Conservation (phyloP, 2,888 invertebrate genomes). For the Cheilosia variabilis region DNA sequence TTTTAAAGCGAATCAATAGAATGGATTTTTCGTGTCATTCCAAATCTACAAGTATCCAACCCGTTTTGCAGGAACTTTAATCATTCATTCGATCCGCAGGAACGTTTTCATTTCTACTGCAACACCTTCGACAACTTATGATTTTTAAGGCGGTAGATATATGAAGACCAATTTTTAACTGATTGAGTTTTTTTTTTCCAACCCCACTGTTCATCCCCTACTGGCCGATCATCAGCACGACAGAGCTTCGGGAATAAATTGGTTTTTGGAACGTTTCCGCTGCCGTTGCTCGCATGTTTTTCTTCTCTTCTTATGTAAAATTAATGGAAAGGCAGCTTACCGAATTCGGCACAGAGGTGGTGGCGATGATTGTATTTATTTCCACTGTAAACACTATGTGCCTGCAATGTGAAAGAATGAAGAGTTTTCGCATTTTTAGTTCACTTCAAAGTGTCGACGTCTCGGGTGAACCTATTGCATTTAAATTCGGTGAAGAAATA, state of each 20-base stretch:
- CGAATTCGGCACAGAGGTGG: slow-evolving; percentile 33
- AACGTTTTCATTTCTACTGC: too few relatives aligned
- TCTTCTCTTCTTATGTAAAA: slow-evolving; percentile 12
- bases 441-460: slow-evolving; percentile 50
- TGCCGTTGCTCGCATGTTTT: slow-evolving; percentile 15
- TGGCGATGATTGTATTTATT: slow-evolving; percentile 30
- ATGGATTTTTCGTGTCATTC: too few relatives aligned
- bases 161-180: not conserved
- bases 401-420: slow-evolving; percentile 20
- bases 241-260: slow-evolving; percentile 43
- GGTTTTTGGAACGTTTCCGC: slow-evolving; percentile 63
- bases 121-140: too few relatives aligned
- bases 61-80: too few relatives aligned
- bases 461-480: slow-evolving; percentile 30
- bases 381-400: slow-evolving; percentile 31
- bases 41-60: too few relatives aligned
- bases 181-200: slow-evolving; percentile 16
- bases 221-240: not conserved
- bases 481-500: slow-evolving; percentile 2
- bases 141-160: too few relatives aligned
- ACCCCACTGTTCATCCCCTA: slow-evolving; percentile 51
- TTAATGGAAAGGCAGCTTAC: slow-evolving; percentile 13
- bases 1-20: too few relatives aligned
- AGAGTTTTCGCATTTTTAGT: slow-evolving; percentile 50
- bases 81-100: too few relatives aligned